Evolutionary conservation across 1,140 invertebrate genomes (phyloP).

Genomic region (Atta texana): DNA sequence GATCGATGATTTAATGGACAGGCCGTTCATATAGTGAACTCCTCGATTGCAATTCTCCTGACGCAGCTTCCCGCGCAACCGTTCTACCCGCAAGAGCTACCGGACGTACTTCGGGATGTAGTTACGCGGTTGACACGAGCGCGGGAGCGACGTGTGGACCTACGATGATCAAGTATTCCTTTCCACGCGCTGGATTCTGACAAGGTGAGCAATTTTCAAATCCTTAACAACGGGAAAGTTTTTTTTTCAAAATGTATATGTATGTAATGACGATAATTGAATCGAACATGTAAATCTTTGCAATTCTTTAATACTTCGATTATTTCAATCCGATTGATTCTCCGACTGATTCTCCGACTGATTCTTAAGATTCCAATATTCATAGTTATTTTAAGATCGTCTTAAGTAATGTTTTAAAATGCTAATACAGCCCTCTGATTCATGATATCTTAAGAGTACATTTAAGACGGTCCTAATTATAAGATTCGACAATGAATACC

Average conservation of each 20-base stretch:
- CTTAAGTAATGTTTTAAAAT: too few relatives aligned
- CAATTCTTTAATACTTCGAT: neutral
- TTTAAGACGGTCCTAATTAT: too few relatives aligned
- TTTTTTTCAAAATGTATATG: neutral
- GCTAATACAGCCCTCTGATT: too few relatives aligned
- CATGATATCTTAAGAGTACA: too few relatives aligned
- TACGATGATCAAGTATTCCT: constrained; percentile 48
- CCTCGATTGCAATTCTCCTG: constrained; percentile 21
- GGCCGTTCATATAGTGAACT: constrained; percentile 1
- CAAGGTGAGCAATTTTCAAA: constrained; percentile 53
- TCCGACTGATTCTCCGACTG: neutral
- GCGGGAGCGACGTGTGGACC: constrained; percentile 30
- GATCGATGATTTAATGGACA: constrained; percentile 61
- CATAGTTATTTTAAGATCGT: too few relatives aligned
- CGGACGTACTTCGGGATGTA: constrained; percentile 3
- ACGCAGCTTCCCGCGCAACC: constrained; percentile 12
- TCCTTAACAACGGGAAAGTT: neutral
- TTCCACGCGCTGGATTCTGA: constrained; percentile 22
- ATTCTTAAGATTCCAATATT: too few relatives aligned
- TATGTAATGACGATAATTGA: neutral
- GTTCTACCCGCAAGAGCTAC: neutral
- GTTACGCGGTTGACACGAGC: constrained; percentile 14
- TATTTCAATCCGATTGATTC: neutral
- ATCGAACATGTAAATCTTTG: neutral
- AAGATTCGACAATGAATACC: too few relatives aligned